Evolutionary conservation across 2,113 vertebrate genomes (phyloP), one percentile per base, ranked within the genome.

Genomic region (Willisornis vidua): DNA sequence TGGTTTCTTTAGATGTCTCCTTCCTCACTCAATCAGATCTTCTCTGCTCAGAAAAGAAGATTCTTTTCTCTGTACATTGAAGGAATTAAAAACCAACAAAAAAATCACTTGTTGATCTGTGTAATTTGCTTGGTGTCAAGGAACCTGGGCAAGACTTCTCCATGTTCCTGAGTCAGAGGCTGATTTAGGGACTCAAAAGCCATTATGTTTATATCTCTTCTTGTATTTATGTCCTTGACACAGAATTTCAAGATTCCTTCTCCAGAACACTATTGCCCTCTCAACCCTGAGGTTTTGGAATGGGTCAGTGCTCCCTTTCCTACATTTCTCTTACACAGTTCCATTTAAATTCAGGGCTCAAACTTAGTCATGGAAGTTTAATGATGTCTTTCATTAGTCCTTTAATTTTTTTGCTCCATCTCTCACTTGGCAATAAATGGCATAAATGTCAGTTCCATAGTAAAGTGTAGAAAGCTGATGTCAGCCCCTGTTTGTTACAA

Each of bases 381-480:
- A 61, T 45, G 52, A 57, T 28, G 55, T 39, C 35, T 94, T 95
- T 95, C 63, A 73, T 90, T 81, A 88, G 70, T 68, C 46, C 14
- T 91, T 93, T 85, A 83, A 89, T 96, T 93, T 49, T 59, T 59
- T 94, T 37, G 1, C 71, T 87, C 70, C 41, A 46, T 59, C 55
- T 80, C 58, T 54, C 24, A 29, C 71, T 78, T 65, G 71, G 58
- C 74, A 94, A 54, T 80, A 96, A 96, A 73, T 8, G 58, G 43
- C 37, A 78, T 19, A 95, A 96, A 94, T 96, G 84, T 95, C 91
- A 95, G 54, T 48, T 70, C 26, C 59, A 65, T 33, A 75, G 26
- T 90, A 76, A 96, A 96, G 85, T 61, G 58, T 24, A 92, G 83
- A 85, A 93, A 73, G 84, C 41, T 86, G 71, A 63, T 88, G 85